Conservation (phyloP, 2,113 vertebrate species). For the Aviceda subcristata region DNA sequence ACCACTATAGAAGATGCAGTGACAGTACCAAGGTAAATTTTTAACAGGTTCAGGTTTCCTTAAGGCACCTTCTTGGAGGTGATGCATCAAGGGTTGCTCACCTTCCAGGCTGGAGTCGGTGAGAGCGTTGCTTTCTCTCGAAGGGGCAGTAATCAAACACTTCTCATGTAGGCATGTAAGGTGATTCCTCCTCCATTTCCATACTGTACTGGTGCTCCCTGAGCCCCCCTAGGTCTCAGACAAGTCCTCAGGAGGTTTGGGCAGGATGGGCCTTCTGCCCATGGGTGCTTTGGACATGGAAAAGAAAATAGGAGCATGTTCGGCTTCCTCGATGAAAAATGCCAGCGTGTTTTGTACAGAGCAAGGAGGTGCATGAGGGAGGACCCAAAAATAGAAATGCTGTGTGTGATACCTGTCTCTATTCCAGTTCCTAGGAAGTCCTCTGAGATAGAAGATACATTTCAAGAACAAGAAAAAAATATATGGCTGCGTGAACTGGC, state of each 20-base stretch:
- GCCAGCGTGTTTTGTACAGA: not conserved
- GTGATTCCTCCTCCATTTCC: not conserved
- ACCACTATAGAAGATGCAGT: constrained; percentile 82
- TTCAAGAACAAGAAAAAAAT: not conserved
- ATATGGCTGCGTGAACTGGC: not conserved
- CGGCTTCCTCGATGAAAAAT: not conserved
- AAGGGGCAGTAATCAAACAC: not conserved
- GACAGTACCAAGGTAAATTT: constrained; percentile 85
- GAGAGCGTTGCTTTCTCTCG: not conserved
- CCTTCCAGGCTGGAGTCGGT: not conserved
- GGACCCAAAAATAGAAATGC: not conserved
- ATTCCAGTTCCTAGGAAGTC: not conserved
- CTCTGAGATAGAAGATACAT: not conserved
- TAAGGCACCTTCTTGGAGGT: not conserved
- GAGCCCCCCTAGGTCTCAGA: not conserved
- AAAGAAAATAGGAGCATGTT: not conserved
- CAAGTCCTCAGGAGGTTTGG: not conserved
- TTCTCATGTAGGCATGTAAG: not conserved
- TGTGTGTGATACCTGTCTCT: not conserved
- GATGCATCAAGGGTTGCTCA: not conserved
- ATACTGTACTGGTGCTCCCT: not conserved
- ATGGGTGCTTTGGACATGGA: not conserved
- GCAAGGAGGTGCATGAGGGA: not conserved
- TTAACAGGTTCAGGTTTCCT: not conserved
- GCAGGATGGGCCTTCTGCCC: not conserved